Evolutionary conservation across 2,888 invertebrate genomes (phyloP).

Genomic region (Oscheius sp.): DNA sequence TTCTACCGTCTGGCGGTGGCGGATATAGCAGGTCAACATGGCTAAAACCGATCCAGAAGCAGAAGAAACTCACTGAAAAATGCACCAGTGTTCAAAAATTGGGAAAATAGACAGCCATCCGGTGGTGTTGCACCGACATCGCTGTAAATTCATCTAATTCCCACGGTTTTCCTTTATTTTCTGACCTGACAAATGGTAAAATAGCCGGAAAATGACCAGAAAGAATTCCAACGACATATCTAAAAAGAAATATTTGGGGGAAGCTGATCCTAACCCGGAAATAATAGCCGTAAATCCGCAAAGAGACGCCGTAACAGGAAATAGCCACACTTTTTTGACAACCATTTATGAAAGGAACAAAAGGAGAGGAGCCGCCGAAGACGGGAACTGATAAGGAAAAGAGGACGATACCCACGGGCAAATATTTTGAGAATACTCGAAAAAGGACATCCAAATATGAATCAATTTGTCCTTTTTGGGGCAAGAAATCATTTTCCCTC

Average conservation of each 20-base stretch:
- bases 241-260: slow-evolving; percentile 5
- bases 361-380: slow-evolving; percentile 6
- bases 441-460: too few species aligned
- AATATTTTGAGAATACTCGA: background rate
- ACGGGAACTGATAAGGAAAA: slow-evolving; percentile 16
- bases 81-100: slow-evolving; percentile 38
- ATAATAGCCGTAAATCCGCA: slow-evolving; percentile 13
- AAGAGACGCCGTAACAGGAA: slow-evolving; percentile 35
- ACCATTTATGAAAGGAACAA: slow-evolving; percentile 40
- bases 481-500: too few species aligned
- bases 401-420: slow-evolving; percentile 4
- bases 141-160: slow-evolving; percentile 10
- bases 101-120: slow-evolving; percentile 41
- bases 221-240: slow-evolving; percentile 12
- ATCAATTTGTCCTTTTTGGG: too few species aligned
- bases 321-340: slow-evolving; percentile 46
- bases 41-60: slow-evolving; percentile 39
- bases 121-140: slow-evolving; percentile 30
- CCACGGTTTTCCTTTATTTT: background rate
- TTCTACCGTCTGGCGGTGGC: slow-evolving; percentile 61
- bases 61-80: slow-evolving; percentile 39
- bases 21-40: slow-evolving; percentile 48
- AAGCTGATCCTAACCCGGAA: slow-evolving; percentile 4
- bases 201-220: slow-evolving; percentile 24
- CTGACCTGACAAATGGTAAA: slow-evolving; percentile 27